Evolutionary conservation across 2,797 vertebrate genomes (phyloP), one percentile per base, ranked within the genome.

Genomic region (Bufotes viridis): DNA sequence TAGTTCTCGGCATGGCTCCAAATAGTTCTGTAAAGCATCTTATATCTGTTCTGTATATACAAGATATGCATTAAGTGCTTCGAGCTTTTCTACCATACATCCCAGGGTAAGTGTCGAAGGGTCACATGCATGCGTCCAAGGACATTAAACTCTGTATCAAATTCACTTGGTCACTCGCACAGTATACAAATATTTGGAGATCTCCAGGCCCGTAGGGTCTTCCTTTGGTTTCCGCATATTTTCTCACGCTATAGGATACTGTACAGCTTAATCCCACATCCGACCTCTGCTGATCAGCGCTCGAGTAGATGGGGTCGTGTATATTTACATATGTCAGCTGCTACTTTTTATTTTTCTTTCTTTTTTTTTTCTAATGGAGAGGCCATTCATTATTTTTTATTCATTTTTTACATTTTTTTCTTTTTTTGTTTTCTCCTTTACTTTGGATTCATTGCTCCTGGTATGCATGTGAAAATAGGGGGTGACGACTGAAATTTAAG

Each of bases 241-340:
- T 42, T 89, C 88, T 89, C 88, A 89, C 88, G 84, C 84, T 89
- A 76, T 89, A 88, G 84, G 22, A 82, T 82, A 81, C 76, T 69
- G 58, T 76, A 78, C 42, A 26, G 65, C 26, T 78, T n/a, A 67
- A 55, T 55, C 22, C 78, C 58, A 89, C 83, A 85, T 89, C 88
- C 79, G 88, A 86, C 87, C 83, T 85, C 70, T 49, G 7, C 7
- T 24, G 78, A 78, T 24, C 75, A 63, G 51, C 10, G 17, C 78
- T 86, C 22, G 2, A 61, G n/a, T 49, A 72, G 18, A 72, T 42
- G 42, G 51, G 81, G 7, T 85, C 14, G 51, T 75, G 60, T 86
- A 82, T 89, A 74, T 86, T 86, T 63, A 86, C 24, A 75, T 75
- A 78, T 80, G 78, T 69, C 81, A 58, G 22, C 3, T n/a, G 20